phyloP scores from a whole-genome alignment of 1,140 invertebrate genomes.

The Zeugodacus cucurbitae region DNA sequence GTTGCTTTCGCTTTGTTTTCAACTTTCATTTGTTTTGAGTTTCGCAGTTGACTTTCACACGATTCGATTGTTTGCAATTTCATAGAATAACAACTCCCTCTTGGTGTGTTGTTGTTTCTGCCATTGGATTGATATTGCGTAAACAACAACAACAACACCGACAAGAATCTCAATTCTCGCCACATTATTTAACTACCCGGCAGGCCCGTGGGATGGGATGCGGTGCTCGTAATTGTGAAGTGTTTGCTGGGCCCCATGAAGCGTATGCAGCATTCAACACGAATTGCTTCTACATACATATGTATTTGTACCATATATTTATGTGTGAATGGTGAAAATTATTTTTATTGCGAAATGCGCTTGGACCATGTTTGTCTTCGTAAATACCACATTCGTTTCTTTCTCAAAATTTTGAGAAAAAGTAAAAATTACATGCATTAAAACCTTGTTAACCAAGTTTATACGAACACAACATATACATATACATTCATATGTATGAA shows the following conservation, averaged over 20 bases:
- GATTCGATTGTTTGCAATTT: conserved; percentile 31
- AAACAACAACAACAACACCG: background rate
- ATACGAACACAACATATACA: no score
- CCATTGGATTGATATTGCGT: background rate
- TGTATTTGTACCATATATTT: no score
- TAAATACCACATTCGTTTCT: no score
- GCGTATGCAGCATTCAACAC: background rate
- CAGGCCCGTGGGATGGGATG: background rate
- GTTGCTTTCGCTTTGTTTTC: background rate
- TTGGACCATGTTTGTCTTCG: background rate
- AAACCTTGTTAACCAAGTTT: no score
- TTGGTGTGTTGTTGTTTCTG: background rate
- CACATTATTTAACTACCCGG: background rate
- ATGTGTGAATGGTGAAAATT: no score
- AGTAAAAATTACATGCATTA: no score
- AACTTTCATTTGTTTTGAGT: conserved; percentile 29
- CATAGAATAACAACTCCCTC: conserved; percentile 31
- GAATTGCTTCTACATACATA: no score
- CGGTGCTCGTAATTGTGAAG: background rate
- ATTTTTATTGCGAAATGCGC: background rate
- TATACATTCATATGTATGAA: no score
- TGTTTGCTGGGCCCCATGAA: background rate
- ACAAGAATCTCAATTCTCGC: background rate
- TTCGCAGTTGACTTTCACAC: conserved; percentile 21
- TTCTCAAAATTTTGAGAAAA: no score